Base-by-base conservation (phyloP, 2,888 invertebrate species). In the Habrosyne pyritoides region DNA sequence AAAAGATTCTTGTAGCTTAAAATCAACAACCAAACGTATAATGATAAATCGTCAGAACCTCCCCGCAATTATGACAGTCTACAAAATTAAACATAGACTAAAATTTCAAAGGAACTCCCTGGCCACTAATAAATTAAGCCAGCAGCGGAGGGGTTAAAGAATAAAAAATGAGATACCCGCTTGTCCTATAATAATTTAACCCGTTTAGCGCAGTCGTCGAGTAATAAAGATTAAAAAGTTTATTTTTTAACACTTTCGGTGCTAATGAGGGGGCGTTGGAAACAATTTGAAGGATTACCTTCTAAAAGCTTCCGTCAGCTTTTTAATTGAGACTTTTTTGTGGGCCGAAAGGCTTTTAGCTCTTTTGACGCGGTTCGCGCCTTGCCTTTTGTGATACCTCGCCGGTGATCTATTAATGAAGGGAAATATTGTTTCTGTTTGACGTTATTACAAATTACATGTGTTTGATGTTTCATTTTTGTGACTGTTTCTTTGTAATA, bases 201-300 rank as follows among this genome's bases (percentile, higher is more conserved):
- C 85, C 91, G 89, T 91, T 92, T 92, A 92, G 85, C 89, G 84
- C 75, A 85, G 87, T 85, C 87, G 83, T 75, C 80, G 83, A 88
- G 90, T 91, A 91, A 92, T 92, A 92, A 92, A 92, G 92, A 92
- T 92, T 92, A 92, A 92, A 91, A 92, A 92, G 91, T 91, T 91
- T 90, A 89, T 89, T 90, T 90, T 91, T 92, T 91, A 92, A 92
- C 92, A 92, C 92, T 92, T 89, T 89, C 83, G 86, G 92, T 88
- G 92, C 86, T 92, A 92, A 92, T 92, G 92, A 92, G 89, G 91
- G 91, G 92, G 92, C 89, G 92, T 89, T 89, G 87, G 87, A 92
- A 92, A 92, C 92, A 91, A 92, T 92, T 91, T 92, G 91, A 92
- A 84, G 91, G 91, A 92, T 92, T 92, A 91, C 92, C 90, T 88